A percentile compares a stretch with the other conserved stretches of the same genome.
phyloP scores from a whole-genome alignment of 2,888 invertebrate genomes.

The Prionchulus punctatus region DNA sequence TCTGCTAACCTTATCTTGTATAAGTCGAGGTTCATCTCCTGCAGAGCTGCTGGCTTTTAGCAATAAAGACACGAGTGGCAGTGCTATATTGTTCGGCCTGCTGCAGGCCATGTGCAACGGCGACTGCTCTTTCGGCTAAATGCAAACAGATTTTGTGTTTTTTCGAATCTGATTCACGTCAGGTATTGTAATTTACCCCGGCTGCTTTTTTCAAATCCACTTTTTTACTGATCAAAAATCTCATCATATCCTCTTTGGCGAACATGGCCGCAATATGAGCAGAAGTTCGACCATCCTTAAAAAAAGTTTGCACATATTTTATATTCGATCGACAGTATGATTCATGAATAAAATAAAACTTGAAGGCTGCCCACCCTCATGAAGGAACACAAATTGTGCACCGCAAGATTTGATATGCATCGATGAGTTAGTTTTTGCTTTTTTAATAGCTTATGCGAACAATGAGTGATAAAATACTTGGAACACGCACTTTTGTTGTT shows the following conservation, averaged over 20 bases:
- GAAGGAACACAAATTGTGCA: not conserved
- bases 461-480: too few species aligned
- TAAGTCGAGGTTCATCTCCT: constrained; percentile 71
- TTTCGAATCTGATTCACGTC: not conserved
- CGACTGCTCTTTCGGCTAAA: constrained; percentile 74
- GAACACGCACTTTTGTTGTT: constrained; percentile 8
- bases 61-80: constrained; percentile 70
- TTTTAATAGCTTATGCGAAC: too few species aligned
- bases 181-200: constrained; percentile 53
- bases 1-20: constrained; percentile 65
- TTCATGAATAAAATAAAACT: not conserved
- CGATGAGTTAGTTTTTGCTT: too few species aligned
- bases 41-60: constrained; percentile 61
- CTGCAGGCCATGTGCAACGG: constrained; percentile 87
- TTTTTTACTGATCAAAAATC: constrained; percentile 64
- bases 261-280: constrained; percentile 86
- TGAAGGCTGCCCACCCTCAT: not conserved
- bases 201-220: constrained; percentile 82
- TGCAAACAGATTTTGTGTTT: constrained; percentile 1
- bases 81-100: constrained; percentile 75
- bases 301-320: too few species aligned
- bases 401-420: too few species aligned
- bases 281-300: constrained; percentile 85
- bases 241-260: constrained; percentile 83
- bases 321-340: too few species aligned